A percentile compares a stretch with the other conserved stretches of the same genome.
Conservation (phyloP, 2,797 vertebrate genomes). For the Cheirogaleus major region DNA sequence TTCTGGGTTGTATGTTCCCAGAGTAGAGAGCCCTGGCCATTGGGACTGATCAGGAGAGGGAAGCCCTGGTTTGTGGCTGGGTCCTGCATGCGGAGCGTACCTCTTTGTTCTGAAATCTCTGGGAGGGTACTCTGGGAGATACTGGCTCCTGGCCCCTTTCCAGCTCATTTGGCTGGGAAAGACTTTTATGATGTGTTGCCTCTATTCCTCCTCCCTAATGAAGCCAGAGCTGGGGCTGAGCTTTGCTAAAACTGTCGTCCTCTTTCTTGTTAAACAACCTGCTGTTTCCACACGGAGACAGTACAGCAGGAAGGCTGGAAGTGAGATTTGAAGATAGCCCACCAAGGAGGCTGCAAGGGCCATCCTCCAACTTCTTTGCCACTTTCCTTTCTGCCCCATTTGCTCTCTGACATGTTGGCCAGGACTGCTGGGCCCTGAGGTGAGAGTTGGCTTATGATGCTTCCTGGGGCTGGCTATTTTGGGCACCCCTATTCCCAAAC, state of each 20-base stretch:
- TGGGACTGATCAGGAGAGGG: background rate
- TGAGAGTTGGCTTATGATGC: constrained; percentile 35
- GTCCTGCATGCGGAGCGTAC: background rate
- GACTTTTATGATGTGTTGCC: background rate
- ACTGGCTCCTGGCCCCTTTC: background rate
- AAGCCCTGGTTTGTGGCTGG: background rate
- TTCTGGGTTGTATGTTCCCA: background rate
- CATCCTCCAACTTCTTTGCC: background rate
- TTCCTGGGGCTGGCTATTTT: constrained; percentile 50
- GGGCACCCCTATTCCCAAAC: background rate
- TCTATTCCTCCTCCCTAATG: background rate
- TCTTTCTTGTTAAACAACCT: background rate
- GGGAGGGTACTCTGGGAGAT: background rate
- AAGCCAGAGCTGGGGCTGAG: background rate
- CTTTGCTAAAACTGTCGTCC: background rate
- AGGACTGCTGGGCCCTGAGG: constrained; percentile 10
- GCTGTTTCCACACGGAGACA: background rate
- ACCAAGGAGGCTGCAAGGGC: background rate
- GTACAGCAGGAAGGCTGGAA: background rate
- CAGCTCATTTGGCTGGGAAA: constrained; percentile 18
- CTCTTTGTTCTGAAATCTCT: constrained; percentile 18
- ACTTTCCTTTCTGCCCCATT: background rate
- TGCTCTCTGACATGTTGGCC: background rate
- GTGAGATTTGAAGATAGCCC: background rate
- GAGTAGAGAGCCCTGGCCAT: background rate